phyloP scores from a whole-genome alignment of 2,797 vertebrate species.

The Graptemys geographica region DNA sequence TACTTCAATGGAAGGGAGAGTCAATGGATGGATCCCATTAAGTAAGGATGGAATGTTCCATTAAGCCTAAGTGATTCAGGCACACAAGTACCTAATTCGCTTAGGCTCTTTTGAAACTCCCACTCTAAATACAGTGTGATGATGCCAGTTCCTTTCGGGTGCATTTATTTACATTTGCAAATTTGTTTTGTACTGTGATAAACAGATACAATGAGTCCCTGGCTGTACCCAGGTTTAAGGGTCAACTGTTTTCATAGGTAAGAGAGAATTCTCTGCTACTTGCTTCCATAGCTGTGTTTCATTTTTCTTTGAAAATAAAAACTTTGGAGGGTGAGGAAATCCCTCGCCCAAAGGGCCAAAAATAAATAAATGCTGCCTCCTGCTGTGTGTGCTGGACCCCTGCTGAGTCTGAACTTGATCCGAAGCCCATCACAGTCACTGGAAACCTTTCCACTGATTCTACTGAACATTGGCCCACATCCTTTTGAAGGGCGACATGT shows the following conservation, averaged over 20 bases:
- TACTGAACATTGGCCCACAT: not conserved
- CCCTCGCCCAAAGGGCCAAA: not conserved
- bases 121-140: not conserved
- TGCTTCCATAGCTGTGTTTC: not conserved
- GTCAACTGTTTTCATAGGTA: not conserved
- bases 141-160: conserved; percentile 19
- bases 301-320: not conserved
- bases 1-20: not conserved
- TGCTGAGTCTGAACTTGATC: not conserved
- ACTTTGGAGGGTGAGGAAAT: not conserved
- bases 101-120: not conserved
- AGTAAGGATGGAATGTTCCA: not conserved
- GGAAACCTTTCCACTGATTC: not conserved
- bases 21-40: not conserved
- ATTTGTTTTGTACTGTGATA: not conserved
- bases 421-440: not conserved
- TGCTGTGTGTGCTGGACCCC: not conserved
- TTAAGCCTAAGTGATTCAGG: not conserved
- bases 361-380: not conserved
- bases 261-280: not conserved
- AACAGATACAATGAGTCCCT: too few relatives aligned
- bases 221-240: too few relatives aligned
- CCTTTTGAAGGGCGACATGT: not conserved
- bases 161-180: not conserved
- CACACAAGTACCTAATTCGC: not conserved